Percentiles rank a stretch among this genome's conserved stretches.
Evolutionary conservation across 2,888 invertebrate genomes (phyloP).

Genomic region (Drosophila pegasa): DNA sequence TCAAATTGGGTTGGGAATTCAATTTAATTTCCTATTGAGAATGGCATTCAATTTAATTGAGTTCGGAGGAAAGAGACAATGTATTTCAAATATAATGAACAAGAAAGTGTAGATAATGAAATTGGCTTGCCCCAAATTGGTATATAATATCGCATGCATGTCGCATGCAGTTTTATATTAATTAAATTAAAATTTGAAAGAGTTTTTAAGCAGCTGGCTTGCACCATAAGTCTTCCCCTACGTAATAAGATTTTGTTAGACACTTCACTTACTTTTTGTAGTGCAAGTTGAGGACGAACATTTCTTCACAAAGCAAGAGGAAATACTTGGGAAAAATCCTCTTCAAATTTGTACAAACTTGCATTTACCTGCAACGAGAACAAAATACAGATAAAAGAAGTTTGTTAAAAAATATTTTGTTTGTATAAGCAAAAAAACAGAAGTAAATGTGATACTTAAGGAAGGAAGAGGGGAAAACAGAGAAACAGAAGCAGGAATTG

Average conservation of each 20-base stretch:
- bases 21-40: conserved; percentile 16
- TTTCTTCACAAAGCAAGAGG: conserved; percentile 1
- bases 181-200: not conserved
- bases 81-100: conserved; percentile 2
- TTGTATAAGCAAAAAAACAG: conserved; percentile 32
- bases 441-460: conserved; percentile 31
- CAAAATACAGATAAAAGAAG: conserved; percentile 49
- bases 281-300: not conserved
- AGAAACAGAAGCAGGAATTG: conserved; percentile 12
- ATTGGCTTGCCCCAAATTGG: not conserved
- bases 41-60: conserved; percentile 19
- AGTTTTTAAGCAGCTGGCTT: not conserved
- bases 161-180: not conserved
- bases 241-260: not conserved
- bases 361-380: conserved; percentile 63
- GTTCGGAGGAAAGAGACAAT: not conserved
- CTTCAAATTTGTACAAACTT: conserved; percentile 16
- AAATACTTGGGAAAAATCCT: conserved; percentile 4
- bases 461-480: conserved; percentile 3
- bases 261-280: not conserved
- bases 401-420: conserved; percentile 32
- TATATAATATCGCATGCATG: not conserved
- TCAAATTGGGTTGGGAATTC: conserved; percentile 13
- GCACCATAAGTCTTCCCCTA: not conserved
- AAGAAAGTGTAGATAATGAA: too few species aligned